Conservation (phyloP, 2,113 vertebrate genomes). For the Shinisaurus crocodilurus region DNA sequence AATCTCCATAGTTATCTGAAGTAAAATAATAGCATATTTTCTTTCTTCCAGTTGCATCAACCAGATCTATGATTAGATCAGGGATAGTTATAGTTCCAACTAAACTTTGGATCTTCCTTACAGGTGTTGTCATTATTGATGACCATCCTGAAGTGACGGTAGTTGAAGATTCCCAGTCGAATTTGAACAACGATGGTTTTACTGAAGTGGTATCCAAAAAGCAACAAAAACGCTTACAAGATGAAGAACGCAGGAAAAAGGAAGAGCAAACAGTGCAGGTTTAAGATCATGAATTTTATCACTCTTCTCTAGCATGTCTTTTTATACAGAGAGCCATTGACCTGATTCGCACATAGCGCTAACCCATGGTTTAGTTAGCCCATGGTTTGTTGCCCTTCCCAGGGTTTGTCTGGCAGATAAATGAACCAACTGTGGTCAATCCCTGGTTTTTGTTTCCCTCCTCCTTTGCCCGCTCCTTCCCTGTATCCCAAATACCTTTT, state of each 20-base stretch:
- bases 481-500: too few species aligned
- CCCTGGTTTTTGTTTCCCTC: too few species aligned
- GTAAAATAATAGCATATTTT: neutral
- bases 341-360: neutral
- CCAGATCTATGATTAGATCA: neutral
- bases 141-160: slow-evolving; percentile 99
- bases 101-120: neutral
- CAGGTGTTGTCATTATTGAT: slow-evolving; percentile 99
- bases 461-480: too few species aligned
- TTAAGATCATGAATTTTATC: slow-evolving; percentile 1
- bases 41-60: neutral
- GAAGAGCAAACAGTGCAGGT: slow-evolving; percentile 97
- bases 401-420: too few species aligned
- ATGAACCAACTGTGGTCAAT: too few species aligned
- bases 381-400: too few species aligned
- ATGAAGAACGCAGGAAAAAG: slow-evolving; percentile 97
- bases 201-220: slow-evolving; percentile 99
- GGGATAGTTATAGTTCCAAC: too few species aligned
- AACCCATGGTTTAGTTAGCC: too few species aligned
- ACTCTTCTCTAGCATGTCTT: neutral
- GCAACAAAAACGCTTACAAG: slow-evolving; percentile 97
- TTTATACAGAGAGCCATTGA: neutral
- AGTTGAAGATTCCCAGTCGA: slow-evolving; percentile 94
- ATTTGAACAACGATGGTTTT: slow-evolving; percentile 94
- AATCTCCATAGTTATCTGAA: neutral